Evolutionary conservation across 2,797 vertebrate genomes (phyloP), one percentile per base, ranked within the genome.

Genomic region (Lophius americanus): DNA sequence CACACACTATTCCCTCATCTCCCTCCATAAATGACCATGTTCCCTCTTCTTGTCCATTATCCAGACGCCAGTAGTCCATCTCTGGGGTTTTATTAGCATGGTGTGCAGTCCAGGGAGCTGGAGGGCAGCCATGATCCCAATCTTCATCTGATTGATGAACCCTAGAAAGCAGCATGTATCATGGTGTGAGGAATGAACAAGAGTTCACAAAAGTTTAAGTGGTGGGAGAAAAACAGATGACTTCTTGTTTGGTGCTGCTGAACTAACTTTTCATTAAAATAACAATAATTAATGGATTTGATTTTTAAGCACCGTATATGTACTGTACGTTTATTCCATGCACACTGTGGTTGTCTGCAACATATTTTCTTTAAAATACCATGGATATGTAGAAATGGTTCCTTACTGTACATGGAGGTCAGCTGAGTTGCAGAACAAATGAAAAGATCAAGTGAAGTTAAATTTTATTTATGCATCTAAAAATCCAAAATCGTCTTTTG

Each of bases 221-320:
- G 47, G 37, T 46, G 43, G 37, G 56, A 58, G 67, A n/a, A 70
- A 70, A 83, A 62, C 55, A 71, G 58, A 51, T 70, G 68, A 60
- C 57, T 7, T 71, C 82, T 90, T 89, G 81, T 81, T 68, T 82
- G 70, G 51, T 33, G 43, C 4, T 44, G 48, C 61, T 73, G 60
- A 67, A 43, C 58, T 64, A 56, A 64, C 60, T 53, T 51, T 64
- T 52, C 54, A 23, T 41, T 9, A 49, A 23, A 23, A 64, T 71
- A 37, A 60, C 42, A 54, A 62, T 55, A 51, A 48, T 74, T 65
- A 73, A 79, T 76, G 35, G 49, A 42, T 41, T 44, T 11, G 11
- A 4, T 44, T 23, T 23, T 23, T 23, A 23, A 23, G 23, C 23
- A 23, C 23, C 23, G 23, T 23, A 23, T 23, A 23, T 23, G 23